Evolutionary conservation across 1,140 invertebrate species (phyloP), one percentile per base, ranked within the genome.

Genomic region (Cecropterus lyciades): DNA sequence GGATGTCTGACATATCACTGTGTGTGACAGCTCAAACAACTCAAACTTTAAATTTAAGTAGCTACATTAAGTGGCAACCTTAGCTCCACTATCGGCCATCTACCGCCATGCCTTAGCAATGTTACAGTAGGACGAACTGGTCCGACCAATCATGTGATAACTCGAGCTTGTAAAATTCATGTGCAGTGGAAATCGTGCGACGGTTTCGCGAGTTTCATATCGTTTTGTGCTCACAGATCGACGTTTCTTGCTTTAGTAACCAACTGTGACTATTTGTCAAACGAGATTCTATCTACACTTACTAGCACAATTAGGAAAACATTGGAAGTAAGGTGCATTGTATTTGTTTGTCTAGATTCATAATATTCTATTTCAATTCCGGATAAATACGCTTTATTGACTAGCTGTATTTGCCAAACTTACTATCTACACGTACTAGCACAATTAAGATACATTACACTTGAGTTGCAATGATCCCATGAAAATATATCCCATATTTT

Each of bases 71-170:
- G 20, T 45, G 43, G 17, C 15, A 51, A 40, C 59, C 59, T 8
- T 62, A 62, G 14, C 40, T 7, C 6, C 33, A 62, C 9, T 62
- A 62, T 62, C 59, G 33, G 5, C 11, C 45, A 62, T 62, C 59
- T 62, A 51, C 46, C 59, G 59, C 46, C 46, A 62, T 46, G 59
- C 59, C 59, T 42, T 51, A 62, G 33, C 59, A 62, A 62, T 62
- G 59, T 62, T 40, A 24, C 59, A 51, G 46, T 62, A 62, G 59
- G 59, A 40, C 59, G 59, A 37, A 51, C 59, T 62, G 46, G 46
- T 40, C 59, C 59, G 33, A 62, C 59, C 59, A 62, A 62, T 62
- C 59, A 62, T 40, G 59, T 62, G 46, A 51, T 62, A 62, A 62
- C 46, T 62, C 17, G 59, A n/a, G 17, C 27, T 33, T 49, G 46